These are phyloP conservation scores for Esox niger DNA, from an alignment of 2,113 vertebrate species.

Conservation along the genomic window DNA sequence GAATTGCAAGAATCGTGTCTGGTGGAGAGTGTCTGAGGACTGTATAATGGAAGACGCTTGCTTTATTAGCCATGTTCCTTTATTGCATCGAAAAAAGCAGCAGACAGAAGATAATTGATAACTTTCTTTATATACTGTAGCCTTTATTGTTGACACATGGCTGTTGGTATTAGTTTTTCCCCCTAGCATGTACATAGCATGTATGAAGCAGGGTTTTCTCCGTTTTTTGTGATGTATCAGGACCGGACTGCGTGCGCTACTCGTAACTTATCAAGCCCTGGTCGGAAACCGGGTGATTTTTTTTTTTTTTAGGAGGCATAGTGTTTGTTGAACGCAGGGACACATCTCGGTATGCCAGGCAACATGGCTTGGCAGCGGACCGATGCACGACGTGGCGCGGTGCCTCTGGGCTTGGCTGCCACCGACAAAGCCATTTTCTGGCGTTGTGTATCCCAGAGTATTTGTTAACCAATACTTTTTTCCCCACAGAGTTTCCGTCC, in stretches of 20 bases:
- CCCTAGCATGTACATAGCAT: no score
- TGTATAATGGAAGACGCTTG: conserved; percentile 47
- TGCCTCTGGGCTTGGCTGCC: conserved; percentile 64
- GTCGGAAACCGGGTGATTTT: no score
- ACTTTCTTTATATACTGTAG: no score
- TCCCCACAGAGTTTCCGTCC: conserved; percentile 37
- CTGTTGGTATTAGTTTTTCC: no score
- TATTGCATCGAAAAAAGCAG: conserved; percentile 38
- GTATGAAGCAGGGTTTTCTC: no score
- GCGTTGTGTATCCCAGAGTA: conserved; percentile 53
- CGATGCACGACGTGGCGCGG: conserved; percentile 76
- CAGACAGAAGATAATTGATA: background rate
- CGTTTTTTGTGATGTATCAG: no score
- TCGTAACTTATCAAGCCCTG: no score
- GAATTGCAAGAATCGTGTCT: conserved; percentile 71
- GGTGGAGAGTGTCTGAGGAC: conserved; percentile 60
- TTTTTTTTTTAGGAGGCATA: no score
- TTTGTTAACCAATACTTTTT: conserved; percentile 48
- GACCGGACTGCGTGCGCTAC: no score
- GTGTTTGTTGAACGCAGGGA: conserved; percentile 31
- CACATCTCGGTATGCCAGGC: conserved; percentile 54
- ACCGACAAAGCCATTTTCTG: conserved; percentile 68
- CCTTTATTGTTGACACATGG: no score
- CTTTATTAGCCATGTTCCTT: conserved; percentile 25
- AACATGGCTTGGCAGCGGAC: conserved; percentile 62